Base-by-base conservation (phyloP, 2,888 invertebrate species). In the Caradrina kadenii region DNA sequence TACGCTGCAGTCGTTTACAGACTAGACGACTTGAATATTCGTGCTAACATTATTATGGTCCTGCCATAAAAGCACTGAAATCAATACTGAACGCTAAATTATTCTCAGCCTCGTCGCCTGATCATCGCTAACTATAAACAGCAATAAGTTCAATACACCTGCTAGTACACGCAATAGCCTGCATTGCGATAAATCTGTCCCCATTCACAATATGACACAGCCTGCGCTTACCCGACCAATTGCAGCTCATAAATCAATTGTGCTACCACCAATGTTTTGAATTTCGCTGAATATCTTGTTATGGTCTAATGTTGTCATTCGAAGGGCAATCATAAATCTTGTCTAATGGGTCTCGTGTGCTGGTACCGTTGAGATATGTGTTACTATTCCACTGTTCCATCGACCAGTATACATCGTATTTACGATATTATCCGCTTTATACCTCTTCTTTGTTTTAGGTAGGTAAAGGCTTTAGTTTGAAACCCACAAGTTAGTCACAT, bases 161-260 rank as follows among this genome's bases (percentile, higher is more conserved):
- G 76, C 39, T 50, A 54, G 69, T 76, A 61, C 70, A 70, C 63
- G 69, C 69, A 26, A 65, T 63, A 69, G 64, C 71, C 82, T 80
- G 83, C 81, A 84, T 77, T 85, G 81, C 86, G 82, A 84, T 86
- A 80, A 85, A 84, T 77, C 76, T 64, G 79, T 64, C 78, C 71
- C 66, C 74, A 60, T 80, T 80, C 69, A 80, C 73, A 73, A 75
- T 78, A 81, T 82, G 83, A 77, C 80, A 84, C 76, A 63, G 78
- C 63, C 67, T 70, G 69, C 77, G 71, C 69, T 11, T n/a, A 55
- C 39, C 50, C 60, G 64, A 67, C 72, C 77, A 70, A 74, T 72
- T 83, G 68, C 60, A 67, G 35, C 31, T 54, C 66, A 80, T 84
- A 77, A 82, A 82, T 83, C 78, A 80, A 74, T 79, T 69, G 69